These are phyloP conservation scores for Epinephelus coioides DNA, from an alignment of 2,797 vertebrate genomes.

Conservation along the genomic window DNA sequence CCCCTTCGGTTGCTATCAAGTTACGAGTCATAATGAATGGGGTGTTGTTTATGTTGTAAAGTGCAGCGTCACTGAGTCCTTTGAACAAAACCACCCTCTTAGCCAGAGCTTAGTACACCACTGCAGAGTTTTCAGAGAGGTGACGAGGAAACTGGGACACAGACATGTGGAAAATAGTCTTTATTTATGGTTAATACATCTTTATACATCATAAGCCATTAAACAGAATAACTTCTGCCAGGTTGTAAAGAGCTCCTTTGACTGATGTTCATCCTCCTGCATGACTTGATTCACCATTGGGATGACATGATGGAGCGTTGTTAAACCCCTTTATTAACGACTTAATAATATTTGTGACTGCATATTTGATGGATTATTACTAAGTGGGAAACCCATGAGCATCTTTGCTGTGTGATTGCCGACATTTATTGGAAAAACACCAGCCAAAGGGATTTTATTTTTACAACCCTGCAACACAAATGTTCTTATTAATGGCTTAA, in stretches of 20 bases:
- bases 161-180: neutral
- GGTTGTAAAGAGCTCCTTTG: neutral
- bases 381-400: neutral
- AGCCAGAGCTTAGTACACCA: conserved; percentile 65
- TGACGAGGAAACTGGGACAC: neutral
- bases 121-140: conserved; percentile 50
- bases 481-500: neutral
- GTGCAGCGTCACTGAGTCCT: conserved; percentile 81
- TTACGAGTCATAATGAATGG: conserved; percentile 89
- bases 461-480: neutral
- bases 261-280: neutral
- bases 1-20: conserved; percentile 80
- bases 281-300: neutral
- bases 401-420: neutral
- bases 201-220: neutral
- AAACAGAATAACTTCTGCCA: neutral
- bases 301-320: too few species aligned
- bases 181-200: too few species aligned
- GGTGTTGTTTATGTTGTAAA: conserved; percentile 92
- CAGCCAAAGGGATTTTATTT: neutral
- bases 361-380: neutral
- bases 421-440: neutral
- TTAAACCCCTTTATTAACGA: neutral
- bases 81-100: conserved; percentile 77
- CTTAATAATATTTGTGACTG: neutral